Evolutionary conservation across 2,113 vertebrate species (phyloP), one percentile per base, ranked within the genome.

Genomic region (Hydrolagus affinis): DNA sequence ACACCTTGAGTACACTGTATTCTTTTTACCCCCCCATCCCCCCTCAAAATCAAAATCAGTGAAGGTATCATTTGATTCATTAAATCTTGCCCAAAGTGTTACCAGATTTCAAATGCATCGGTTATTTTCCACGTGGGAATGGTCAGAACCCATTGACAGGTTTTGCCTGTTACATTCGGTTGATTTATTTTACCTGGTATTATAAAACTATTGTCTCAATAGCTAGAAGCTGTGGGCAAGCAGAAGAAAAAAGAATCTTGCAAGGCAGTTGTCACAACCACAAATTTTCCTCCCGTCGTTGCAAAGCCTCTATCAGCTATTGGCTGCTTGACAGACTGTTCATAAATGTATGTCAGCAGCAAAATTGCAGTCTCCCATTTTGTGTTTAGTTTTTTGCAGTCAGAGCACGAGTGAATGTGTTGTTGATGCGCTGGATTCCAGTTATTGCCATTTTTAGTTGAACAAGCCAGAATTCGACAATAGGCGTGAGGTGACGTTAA

Each of bases 21-120:
- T 83, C 23, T 66, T 19, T 68, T 83, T n/a, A n/a, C n/a, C n/a
- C n/a, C n/a, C n/a, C n/a, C n/a, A n/a, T n/a, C n/a, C n/a, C n/a
- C n/a, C n/a, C n/a, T n/a, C 17, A 44, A 44, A 44, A 44, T n/a
- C n/a, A 44, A 44, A 44, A 44, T 44, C 44, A 44, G 6, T 44
- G 44, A 44, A 3, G 44, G 44, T 64, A 23, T 15, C 15, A 23
- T 83, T 83, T 83, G 62, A 83, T 23, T 32, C 44, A 83, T 66
- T 60, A 62, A 30, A 66, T 28, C 57, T 66, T 30, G 32, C 73
- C 66, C 15, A 83, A 83, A 62, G 28, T 66, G 25, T 28, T 32
- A 64, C 32, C 32, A 25, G 62, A 66, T 83, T 83, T 68, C 62
- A 66, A 83, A 83, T 83, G 64, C 30, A 66, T 83, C 78, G 30